Evolutionary conservation across 2,888 invertebrate species (phyloP), one percentile per base, ranked within the genome.

Genomic region (Plebejus anna): DNA sequence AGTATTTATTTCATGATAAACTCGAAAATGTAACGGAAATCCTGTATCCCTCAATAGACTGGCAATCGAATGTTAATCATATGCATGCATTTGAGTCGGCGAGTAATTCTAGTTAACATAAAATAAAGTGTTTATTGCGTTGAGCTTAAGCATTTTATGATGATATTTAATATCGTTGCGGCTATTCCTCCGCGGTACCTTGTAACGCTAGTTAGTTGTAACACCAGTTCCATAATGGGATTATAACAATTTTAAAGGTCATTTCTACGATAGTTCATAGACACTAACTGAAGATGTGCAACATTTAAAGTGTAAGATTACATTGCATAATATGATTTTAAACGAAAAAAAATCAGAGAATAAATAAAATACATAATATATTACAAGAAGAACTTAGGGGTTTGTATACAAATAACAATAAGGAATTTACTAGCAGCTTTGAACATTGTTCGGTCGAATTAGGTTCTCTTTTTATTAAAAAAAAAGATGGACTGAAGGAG

Each of bases 1-100:
- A 32, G 13, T 32, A 66, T 32, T 66, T 66, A 66, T 16, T 36
- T 66, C 66, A 66, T 13, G 66, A 66, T 66, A 66, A 66, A 66
- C 66, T 66, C 71, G 71, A 71, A 71, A 71, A 42, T 71, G 38
- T 42, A 71, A 71, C 71, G 71, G 71, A 71, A 71, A 71, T 71
- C 71, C 42, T n/a, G 38, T 71, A 71, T 71, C 7, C 42, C 71
- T 71, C 42, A 71, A 71, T 66, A 66, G 66, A 66, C 66, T 66
- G 32, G 66, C 32, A 32, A 66, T 66, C 32, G 66, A 66, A 66
- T 66, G 66, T 66, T 66, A 66, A 32, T 16, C 66, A 59, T 61
- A 66, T 66, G 66, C 66, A 66, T 66, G 32, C 32, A 66, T 32
- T 66, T 61, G 32, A 66, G 4, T 66, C 66, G 13, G 32, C 32